Conservation (phyloP, 2,113 vertebrate species). For the Aepyceros melampus region DNA sequence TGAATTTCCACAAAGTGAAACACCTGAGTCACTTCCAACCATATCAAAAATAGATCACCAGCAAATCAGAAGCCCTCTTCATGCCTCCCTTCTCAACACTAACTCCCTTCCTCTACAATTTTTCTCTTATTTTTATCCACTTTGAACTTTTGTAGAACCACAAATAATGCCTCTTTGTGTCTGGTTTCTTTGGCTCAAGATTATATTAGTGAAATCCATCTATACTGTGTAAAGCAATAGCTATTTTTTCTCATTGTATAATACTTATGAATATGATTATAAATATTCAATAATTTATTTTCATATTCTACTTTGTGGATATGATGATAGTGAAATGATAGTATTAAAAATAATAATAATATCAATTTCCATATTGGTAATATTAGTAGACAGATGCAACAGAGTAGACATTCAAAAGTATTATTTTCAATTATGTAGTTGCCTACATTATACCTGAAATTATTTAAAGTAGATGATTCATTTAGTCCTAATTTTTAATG, state of each 20-base stretch:
- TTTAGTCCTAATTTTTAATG: not conserved
- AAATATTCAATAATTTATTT: not conserved
- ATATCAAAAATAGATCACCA: not conserved
- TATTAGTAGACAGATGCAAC: not conserved
- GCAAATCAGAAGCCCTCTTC: not conserved
- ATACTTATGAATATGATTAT: not conserved
- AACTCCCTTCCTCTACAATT: not conserved
- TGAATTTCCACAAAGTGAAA: not conserved
- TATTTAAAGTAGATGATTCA: not conserved
- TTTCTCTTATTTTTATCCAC: not conserved
- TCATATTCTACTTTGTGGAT: not conserved
- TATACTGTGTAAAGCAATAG: not conserved
- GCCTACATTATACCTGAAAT: not conserved
- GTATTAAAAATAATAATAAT: not conserved
- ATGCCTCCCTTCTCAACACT: not conserved
- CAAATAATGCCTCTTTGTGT: not conserved
- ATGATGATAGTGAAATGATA: not conserved
- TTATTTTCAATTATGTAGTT: not conserved
- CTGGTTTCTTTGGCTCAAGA: not conserved
- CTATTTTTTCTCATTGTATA: not conserved
- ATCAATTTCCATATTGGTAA: not conserved
- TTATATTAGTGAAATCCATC: not conserved
- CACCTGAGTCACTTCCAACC: not conserved
- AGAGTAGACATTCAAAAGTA: not conserved
- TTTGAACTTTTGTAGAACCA: not conserved